A percentile compares a stretch with the other conserved stretches of the same genome.
phyloP scores from a whole-genome alignment of 2,113 vertebrate species.

The Sus scrofa region DNA sequence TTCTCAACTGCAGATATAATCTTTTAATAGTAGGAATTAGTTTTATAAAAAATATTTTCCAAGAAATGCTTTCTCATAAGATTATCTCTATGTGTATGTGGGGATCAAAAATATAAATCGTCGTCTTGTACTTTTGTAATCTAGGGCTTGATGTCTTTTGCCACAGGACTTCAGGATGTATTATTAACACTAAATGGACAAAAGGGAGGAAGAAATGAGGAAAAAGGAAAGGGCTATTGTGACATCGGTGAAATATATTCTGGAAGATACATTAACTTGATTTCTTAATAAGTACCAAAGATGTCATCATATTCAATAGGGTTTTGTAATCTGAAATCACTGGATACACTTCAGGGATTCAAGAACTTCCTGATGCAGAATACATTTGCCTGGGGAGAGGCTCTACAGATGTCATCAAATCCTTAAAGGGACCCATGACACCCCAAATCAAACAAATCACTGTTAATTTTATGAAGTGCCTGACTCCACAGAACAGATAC shows the following conservation, averaged over 20 bases:
- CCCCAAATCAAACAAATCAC: slow-evolving; percentile 45
- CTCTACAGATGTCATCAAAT: neutral
- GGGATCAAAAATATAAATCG: neutral
- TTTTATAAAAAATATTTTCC: slow-evolving; percentile 38
- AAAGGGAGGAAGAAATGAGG: neutral
- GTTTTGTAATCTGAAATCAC: slow-evolving; percentile 56
- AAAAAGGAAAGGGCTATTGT: neutral
- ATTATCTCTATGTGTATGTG: neutral
- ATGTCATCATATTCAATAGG: slow-evolving; percentile 18
- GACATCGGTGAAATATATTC: neutral
- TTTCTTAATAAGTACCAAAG: slow-evolving; percentile 30
- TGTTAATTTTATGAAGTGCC: neutral
- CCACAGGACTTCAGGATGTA: neutral
- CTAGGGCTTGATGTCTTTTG: slow-evolving; percentile 12
- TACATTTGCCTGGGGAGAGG: slow-evolving; percentile 42
- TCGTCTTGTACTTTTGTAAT: neutral
- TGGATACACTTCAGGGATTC: slow-evolving; percentile 20
- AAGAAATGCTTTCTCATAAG: neutral
- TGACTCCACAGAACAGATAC: neutral
- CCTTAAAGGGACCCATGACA: slow-evolving; percentile 24
- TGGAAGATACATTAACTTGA: neutral
- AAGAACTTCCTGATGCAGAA: slow-evolving; percentile 53
- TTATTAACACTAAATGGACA: slow-evolving; percentile 17
- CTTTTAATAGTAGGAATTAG: neutral
- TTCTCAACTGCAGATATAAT: neutral